A percentile compares a stretch with the other conserved stretches of the same genome.
These are phyloP conservation scores for Trichosurus vulpecula DNA, from an alignment of 2,797 vertebrate genomes.

Conservation along the genomic window DNA sequence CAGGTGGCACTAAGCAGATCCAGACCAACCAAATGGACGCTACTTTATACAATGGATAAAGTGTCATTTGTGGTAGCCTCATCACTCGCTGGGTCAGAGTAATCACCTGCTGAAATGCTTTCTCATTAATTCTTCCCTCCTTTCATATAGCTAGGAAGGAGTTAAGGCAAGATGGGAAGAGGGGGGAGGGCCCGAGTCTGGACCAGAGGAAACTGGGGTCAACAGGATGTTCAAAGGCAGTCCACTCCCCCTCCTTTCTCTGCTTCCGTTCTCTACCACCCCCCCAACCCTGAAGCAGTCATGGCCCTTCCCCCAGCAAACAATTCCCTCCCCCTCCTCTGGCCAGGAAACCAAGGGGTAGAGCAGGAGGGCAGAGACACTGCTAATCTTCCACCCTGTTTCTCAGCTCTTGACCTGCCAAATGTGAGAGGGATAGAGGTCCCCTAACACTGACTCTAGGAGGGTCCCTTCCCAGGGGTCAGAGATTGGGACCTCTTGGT, in stretches of 20 bases:
- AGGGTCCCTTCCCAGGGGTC: neutral
- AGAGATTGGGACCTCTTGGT: neutral
- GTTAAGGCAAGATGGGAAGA: conserved; percentile 66
- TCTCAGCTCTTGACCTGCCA: neutral
- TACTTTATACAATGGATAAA: neutral
- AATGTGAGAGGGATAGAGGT: neutral
- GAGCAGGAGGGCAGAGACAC: conserved; percentile 11
- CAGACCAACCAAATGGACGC: neutral
- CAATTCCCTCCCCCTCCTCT: neutral
- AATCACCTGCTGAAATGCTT: neutral
- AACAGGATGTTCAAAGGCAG: conserved; percentile 74
- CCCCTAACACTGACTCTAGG: conserved; percentile 23
- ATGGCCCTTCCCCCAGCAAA: conserved; percentile 8
- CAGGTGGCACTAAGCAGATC: neutral
- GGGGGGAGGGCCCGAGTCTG: conserved; percentile 18
- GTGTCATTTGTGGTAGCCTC: neutral
- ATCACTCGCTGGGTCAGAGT: neutral
- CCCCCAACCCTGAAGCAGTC: conserved; percentile 5
- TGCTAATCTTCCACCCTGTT: neutral
- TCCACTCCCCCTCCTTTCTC: conserved; percentile 65
- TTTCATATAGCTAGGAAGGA: conserved; percentile 56
- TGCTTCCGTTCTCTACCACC: conserved; percentile 9
- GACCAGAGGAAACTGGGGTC: conserved; percentile 72
- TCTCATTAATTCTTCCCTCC: neutral
- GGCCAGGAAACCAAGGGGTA: neutral